Base-by-base conservation (phyloP, 2,888 invertebrate species). In the Lampropteryx suffumata region DNA sequence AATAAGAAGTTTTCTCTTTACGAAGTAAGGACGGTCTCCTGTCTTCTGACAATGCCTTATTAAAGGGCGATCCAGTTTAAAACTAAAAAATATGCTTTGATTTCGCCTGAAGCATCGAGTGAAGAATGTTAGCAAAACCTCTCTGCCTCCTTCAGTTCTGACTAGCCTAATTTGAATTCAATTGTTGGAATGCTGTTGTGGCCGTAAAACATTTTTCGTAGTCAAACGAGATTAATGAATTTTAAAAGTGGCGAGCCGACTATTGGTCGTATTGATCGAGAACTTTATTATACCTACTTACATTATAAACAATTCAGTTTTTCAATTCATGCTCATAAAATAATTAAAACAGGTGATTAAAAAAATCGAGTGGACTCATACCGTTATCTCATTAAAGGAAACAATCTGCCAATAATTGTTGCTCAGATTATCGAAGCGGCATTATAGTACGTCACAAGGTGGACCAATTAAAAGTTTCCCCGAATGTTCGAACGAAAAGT, bases 401-500 rank as follows among this genome's bases (percentile, higher is more conserved):
- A 83, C 75, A 79, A 84, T 78, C 82, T 82, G 82, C 79, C 82
- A 86, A 87, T 85, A 85, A 86, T 85, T 79, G 79, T 69, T n/a
- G 65, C 66, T 33, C 68, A 78, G 79, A 88, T 83, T 86, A 87
- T 84, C 80, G 75, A 74, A 78, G 84, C 88, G 87, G 87, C 80
- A 72, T 82, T 84, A 86, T 82, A 81, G 79, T 68, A 80, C 79
- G 79, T 84, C 82, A 84, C 86, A 87, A 87, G 87, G 82, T 83
- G 80, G 73, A 83, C 88, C 88, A 90, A 89, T 90, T 89, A 90
- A 88, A 78, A 86, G 76, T 88, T 90, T 89, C 87, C 84, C 80
- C 84, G 89, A 89, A 90, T 82, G 81, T 82, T 80, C 82, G 67
- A 75, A 73, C 79, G 76, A 83, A 82, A 79, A 83, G 82, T 82